Base-by-base conservation (phyloP, 2,888 invertebrate genomes). In the Parnassius apollo region DNA sequence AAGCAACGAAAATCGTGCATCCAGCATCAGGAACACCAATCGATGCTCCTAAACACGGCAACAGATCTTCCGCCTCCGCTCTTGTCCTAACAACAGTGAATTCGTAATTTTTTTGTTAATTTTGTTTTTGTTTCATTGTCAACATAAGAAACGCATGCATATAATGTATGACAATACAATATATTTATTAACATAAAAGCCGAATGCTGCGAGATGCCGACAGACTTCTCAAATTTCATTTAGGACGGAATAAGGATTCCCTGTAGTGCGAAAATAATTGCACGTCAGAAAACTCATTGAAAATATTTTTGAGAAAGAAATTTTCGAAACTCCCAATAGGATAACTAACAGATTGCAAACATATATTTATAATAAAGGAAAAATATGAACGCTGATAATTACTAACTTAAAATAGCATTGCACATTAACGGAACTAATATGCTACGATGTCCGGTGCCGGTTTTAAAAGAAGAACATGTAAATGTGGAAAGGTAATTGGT, bases 21-120 rank as follows among this genome's bases (percentile, higher is more conserved):
- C 35, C 52, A 54, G 12, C 9, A 57, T 57, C 22, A 60, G 72
- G 74, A 77, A 81, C 80, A 77, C 88, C 85, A 91, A 91, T 91
- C 91, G 91, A 91, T 91, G 90, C 77, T 84, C 82, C 85, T 83
- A 86, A 80, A 86, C 88, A 88, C 87, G 88, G 88, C 86, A 85
- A 85, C 85, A 82, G 79, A 85, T 86, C 87, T 83, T 85, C 83
- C 89, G 88, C 85, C 86, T 85, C 83, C 85, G 83, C 84, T 83
- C 76, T 83, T 80, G 76, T 76, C 71, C 77, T 73, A 71, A 79
- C 80, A 77, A 80, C 74, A 77, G 70, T 77, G 77, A 82, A 35
- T 83, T 83, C 85, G 70, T 77, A 76, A 82, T 18, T 82, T 83
- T 85, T 84, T 80, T 79, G 75, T 78, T 75, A 83, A 82, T 80